phyloP scores from a whole-genome alignment of 2,888 invertebrate species.

The Cataglyphis albicans region DNA sequence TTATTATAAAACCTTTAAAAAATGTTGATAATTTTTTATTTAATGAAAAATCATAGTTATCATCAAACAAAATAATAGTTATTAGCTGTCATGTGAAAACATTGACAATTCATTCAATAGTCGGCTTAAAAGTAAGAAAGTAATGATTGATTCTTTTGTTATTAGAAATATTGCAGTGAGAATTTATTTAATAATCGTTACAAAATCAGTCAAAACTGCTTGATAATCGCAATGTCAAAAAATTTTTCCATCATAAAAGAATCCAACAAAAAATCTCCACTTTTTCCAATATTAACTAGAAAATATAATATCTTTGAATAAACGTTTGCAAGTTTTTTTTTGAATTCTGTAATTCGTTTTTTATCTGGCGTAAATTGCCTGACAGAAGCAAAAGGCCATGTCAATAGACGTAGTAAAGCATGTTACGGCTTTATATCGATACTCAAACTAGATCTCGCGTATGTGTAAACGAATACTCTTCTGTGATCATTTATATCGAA shows the following conservation, averaged over 20 bases:
- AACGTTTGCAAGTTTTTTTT: slow-evolving; percentile 12
- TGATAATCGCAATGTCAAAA: neutral
- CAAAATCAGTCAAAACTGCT: neutral
- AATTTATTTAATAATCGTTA: neutral
- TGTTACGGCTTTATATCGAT: slow-evolving; percentile 6
- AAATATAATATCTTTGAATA: slow-evolving; percentile 29
- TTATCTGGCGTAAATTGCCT: slow-evolving; percentile 30
- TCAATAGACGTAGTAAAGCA: slow-evolving; percentile 35
- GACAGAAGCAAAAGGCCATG: slow-evolving; percentile 17
- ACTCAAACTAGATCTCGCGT: slow-evolving; percentile 32
- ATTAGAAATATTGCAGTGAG: neutral
- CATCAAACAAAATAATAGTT: neutral
- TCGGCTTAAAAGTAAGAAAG: neutral
- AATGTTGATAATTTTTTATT: neutral
- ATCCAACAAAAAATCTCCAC: neutral
- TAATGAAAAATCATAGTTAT: neutral
- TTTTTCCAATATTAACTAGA: neutral
- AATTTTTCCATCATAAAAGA: neutral
- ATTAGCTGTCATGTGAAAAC: neutral
- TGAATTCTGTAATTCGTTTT: slow-evolving; percentile 13
- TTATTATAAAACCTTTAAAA: neutral
- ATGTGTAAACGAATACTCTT: neutral
- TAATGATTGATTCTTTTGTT: neutral
- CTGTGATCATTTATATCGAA: slow-evolving; percentile 1
- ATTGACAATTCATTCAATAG: neutral